A percentile compares a stretch with the other conserved stretches of the same genome.
These are phyloP conservation scores for Tychaedon coryphoeus DNA, from an alignment of 2,113 vertebrate species.

Conservation along the genomic window DNA sequence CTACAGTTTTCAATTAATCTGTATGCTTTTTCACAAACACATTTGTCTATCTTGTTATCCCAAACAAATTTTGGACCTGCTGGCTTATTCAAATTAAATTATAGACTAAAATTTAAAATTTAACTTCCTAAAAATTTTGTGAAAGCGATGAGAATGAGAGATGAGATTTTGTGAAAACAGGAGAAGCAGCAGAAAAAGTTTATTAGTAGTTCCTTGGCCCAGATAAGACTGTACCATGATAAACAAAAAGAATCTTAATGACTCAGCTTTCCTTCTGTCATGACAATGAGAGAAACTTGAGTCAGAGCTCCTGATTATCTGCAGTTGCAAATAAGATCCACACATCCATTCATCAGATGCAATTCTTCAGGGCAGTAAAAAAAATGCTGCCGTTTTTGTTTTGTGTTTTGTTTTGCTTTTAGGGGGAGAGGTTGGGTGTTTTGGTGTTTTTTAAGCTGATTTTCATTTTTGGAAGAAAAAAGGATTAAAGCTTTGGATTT, in stretches of 20 bases:
- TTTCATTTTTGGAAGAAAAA: background rate
- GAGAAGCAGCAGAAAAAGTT: background rate
- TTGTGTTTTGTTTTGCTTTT: too few relatives aligned
- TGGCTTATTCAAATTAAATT: background rate
- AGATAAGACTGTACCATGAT: background rate
- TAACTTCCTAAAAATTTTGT: background rate
- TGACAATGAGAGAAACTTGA: background rate
- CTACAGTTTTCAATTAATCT: too few relatives aligned
- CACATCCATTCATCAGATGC: background rate
- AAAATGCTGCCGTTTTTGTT: background rate
- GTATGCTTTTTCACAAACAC: background rate
- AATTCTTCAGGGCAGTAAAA: background rate
- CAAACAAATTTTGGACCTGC: background rate
- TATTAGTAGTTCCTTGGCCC: too few relatives aligned
- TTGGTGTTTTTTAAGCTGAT: background rate
- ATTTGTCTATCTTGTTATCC: background rate
- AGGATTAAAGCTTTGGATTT: background rate
- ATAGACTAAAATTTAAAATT: background rate
- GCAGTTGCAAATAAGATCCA: background rate
- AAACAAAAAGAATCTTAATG: background rate
- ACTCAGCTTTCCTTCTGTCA: background rate
- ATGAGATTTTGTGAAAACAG: background rate
- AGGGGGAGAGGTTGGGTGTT: too few relatives aligned
- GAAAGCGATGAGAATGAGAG: background rate
- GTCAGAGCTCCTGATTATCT: background rate